Evolutionary conservation across 1,140 invertebrate species (phyloP), one percentile per base, ranked within the genome.

Genomic region (Parasteatoda tepidariorum): DNA sequence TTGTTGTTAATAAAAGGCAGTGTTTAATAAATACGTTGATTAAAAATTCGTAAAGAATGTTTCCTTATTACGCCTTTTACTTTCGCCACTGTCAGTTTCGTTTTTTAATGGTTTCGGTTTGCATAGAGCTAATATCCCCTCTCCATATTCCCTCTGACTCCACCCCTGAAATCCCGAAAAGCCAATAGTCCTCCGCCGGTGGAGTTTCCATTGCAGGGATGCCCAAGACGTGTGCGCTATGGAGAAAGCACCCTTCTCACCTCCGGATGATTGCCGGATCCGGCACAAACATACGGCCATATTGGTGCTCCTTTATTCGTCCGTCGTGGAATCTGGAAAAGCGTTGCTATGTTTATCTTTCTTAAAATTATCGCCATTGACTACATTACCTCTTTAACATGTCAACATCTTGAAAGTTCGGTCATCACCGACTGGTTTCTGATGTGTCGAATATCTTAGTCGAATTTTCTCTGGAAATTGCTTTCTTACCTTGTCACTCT

Each of bases 181-280:
- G 13, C 76, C 76, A 79, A 79, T 79, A n/a, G 28, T 22, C 18
- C n/a, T 18, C 3, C 0, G 31, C 24, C 30, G 76, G 76, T 13
- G 76, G 76, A 38, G 64, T 64, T 68, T 79, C 28, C 76, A 57
- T 68, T 79, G 62, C 66, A 57, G 74, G 74, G 54, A 31, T 75
- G 57, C 57, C 59, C 73, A 38, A 28, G 59, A 24, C 22, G 31
- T 24, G n/a, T 68, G 76, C 76, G 62, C 76, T 11, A 41, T 79
- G 48, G 34, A 28, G 38, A n/a, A 9, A n/a, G 33, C 30, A 38
- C 38, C 34, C 48, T 22, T 41, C 30, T 41, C n/a, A 22, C 48
- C 13, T 3, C 24, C 48, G 62, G 41, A 34, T 38, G 26, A 38
- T 30, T 61, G 15, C 31, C 26, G 15, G 18, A 31, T 26, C 31